These are phyloP conservation scores for Agapornis roseicollis DNA, from an alignment of 2,113 vertebrate genomes.

Conservation along the genomic window DNA sequence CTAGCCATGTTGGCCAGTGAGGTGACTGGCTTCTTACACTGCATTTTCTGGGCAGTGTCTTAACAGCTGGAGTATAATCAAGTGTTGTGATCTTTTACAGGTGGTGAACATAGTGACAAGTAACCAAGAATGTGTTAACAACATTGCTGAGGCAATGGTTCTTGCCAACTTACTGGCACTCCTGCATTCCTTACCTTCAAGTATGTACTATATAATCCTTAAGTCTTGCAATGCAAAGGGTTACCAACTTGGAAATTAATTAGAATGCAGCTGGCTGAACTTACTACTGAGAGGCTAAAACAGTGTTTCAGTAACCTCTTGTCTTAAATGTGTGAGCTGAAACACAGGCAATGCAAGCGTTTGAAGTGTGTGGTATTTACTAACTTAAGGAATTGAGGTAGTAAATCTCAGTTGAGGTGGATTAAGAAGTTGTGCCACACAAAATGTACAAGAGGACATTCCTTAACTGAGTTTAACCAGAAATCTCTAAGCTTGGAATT, in stretches of 20 bases:
- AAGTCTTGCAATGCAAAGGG: neutral
- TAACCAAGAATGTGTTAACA: constrained; percentile 96
- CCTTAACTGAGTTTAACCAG: neutral
- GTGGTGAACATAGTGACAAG: constrained; percentile 97
- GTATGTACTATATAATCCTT: constrained; percentile 73
- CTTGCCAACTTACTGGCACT: constrained; percentile 92
- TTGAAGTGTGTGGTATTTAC: neutral
- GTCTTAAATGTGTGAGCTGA: neutral
- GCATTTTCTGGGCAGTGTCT: neutral
- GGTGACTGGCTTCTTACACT: neutral
- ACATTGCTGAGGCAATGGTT: constrained; percentile 94
- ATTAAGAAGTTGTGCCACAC: neutral
- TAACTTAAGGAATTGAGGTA: neutral
- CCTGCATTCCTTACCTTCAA: constrained; percentile 95
- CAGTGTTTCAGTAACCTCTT: neutral
- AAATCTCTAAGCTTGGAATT: neutral
- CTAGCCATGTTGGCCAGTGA: neutral
- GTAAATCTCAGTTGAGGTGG: neutral
- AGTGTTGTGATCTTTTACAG: constrained; percentile 71
- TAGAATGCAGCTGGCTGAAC: neutral
- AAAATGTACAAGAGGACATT: neutral
- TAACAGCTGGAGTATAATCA: neutral
- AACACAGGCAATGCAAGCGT: neutral
- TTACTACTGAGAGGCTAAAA: neutral
- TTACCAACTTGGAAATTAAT: neutral